Percentiles rank a stretch among this genome's conserved stretches.
phyloP scores from a whole-genome alignment of 2,113 vertebrate species.

The Sciurus niger region DNA sequence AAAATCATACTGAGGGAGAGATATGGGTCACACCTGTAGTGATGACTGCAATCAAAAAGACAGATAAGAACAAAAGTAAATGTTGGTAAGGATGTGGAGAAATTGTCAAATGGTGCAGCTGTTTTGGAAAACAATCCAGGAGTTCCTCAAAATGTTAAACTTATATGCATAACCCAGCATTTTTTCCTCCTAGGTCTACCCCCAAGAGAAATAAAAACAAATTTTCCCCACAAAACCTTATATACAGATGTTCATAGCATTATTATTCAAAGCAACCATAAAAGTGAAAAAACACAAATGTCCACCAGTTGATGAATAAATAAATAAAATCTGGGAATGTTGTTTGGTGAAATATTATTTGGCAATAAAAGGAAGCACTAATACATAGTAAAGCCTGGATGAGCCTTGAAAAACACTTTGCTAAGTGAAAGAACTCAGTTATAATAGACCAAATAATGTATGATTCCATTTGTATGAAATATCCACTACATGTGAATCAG shows the following conservation, averaged over 20 bases:
- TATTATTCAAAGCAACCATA: background rate
- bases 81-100: background rate
- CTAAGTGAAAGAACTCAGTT: too few relatives aligned
- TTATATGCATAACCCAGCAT: background rate
- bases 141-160: background rate
- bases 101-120: background rate
- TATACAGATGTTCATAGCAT: background rate
- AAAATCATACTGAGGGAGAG: background rate
- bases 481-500: too few relatives aligned
- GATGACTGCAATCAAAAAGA: background rate
- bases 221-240: background rate
- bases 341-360: background rate
- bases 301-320: background rate
- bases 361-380: background rate
- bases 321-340: background rate
- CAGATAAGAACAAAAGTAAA: background rate
- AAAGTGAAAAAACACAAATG: background rate
- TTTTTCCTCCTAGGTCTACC: background rate
- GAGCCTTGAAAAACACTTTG: background rate
- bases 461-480: too few relatives aligned
- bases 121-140: background rate
- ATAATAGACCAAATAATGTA: too few relatives aligned
- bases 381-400: background rate
- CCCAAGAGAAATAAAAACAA: slow-evolving; percentile 5
- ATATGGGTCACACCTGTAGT: background rate